Base-by-base conservation (phyloP, 1,140 invertebrate species). In the Cepaea nemoralis region DNA sequence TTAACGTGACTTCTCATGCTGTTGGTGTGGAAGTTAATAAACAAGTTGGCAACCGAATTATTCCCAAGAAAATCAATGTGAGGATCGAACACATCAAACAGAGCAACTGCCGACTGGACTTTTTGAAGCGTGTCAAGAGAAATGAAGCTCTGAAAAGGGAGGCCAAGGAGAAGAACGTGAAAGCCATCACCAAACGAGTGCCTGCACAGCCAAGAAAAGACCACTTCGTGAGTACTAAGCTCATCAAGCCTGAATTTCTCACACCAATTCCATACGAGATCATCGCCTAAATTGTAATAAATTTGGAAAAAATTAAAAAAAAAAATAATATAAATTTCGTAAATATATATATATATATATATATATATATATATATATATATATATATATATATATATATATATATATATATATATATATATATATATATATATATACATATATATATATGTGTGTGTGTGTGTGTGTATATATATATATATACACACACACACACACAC, bases 1-100 rank as follows among this genome's bases (percentile, higher is more conserved):
- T 96, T 93, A 99, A 99, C 88, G 98, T 99, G 0, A 99, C 98
- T 31, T 95, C 95, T 77, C 98, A 98, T 90, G 98, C 98, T 87
- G 94, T 99, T 78, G 98, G 99, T 89, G 96, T 99, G 27, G 97
- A 99, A 91, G 98, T 99, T n/a, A 99, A 99, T 93, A 99, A 99
- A 93, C 93, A 97, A 87, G 97, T 99, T 10, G 94, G 97, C 73
- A 88, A 91, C 80, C 89, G 92, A 84, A 97, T 99, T 88, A 95
- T 99, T 86, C 95, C 97, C 42, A 99, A 99, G 92, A 95, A 94
- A 85, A 99, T 99, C 89, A 99, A 99, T 92, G 94, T 99, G 35
- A 94, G 99, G 84, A 95, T 99, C 91, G 99, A 99, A 91, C 99
- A 99, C 88, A 94, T 99, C 12, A 97, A 95, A 84, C 98, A 98